Base-by-base conservation (phyloP, 2,797 vertebrate genomes). In the Chloroceryle amazona region DNA sequence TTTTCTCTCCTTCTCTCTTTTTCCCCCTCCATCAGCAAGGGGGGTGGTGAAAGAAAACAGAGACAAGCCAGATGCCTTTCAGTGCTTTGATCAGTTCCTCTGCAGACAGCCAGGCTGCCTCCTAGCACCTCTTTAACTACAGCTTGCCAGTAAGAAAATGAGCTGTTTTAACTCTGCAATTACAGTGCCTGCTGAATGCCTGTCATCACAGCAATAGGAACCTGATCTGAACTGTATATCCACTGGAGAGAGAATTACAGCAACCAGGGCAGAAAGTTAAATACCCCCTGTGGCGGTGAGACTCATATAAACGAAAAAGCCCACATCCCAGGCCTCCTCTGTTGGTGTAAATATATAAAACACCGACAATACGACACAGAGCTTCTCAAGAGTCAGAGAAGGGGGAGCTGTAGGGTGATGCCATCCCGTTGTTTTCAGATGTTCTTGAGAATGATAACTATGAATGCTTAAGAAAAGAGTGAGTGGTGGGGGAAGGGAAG, bases 41-140 rank as follows among this genome's bases (percentile, higher is more conserved):
- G 97, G 96, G 96, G 95, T 96, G 98, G 97, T 97, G 98, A 98
- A 98, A 98, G 98, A 98, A 98, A 98, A 97, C 98, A 98, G 98
- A 99, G 98, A 98, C 98, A 98, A 98, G 98, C 98, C 98, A 99
- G 98, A 98, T 98, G 98, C 98, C 98, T 97, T 96, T 93, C 94
- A 90, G 95, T 85, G 98, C 98, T 99, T 98, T 98, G 98, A 99
- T 99, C 98, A 98, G 96, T 97, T 96, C 97, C 94, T 72, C 98
- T 98, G 98, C 98, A 99, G 98, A 98, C 98, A 98, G 97, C 96
- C 98, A 96, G 98, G 98, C 98, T 98, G 98, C 98, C 98, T 98
- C 96, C 98, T 97, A 98, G 98, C 98, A 98, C 98, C 98, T 98
- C 98, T 98, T 97, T 98, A 98, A 98, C 97, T 97, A 97, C 97